Evolutionary conservation across 2,888 invertebrate species (phyloP), one percentile per base, ranked within the genome.

Genomic region (Allolobophora icterica): DNA sequence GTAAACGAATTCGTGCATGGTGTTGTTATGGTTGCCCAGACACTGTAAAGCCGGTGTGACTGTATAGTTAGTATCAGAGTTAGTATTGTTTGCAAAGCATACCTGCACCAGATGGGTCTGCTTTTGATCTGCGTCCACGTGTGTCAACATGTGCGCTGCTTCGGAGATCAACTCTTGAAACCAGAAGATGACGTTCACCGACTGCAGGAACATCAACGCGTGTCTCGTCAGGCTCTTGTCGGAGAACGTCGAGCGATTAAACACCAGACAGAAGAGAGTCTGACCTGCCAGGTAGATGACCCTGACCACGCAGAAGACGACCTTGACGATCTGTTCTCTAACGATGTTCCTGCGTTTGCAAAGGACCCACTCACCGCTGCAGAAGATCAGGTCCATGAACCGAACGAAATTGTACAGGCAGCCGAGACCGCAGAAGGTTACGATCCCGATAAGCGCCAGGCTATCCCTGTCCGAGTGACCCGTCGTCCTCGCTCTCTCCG

Each of bases 141-240:
- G 1, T 84, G 1, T 84, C 21, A 87, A 3, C 35, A 35, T 35
- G 87, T 34, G 87, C 21, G 1, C 87, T 0, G 87, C 38, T 5
- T 87, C 87, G 2, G 34, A 34, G 35, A 87, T 24, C n/a, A 35
- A 11, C 35, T 35, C 5, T 13, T 38, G 34, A 87, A 87, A 87
- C 87, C 87, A 87, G 87, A 87, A 87, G 35, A 87, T 38, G 33
- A 87, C 35, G 87, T 87, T 87, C 35, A 87, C 87, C 34, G 87
- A 35, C 35, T 34, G 35, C 4, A 87, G 87, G 34, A 35, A 87
- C 87, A 87, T 87, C 4, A 87, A 35, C 87, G 87, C 87, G 15
- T 87, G 87, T 87, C 87, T 19, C 21, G 87, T 38, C 6, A 87
- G 35, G 35, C 87, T 87, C 21, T 19, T 34, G 35, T 87, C 24